phyloP scores from a whole-genome alignment of 1,140 invertebrate genomes.

The Pseudomyrmex cubaensis region DNA sequence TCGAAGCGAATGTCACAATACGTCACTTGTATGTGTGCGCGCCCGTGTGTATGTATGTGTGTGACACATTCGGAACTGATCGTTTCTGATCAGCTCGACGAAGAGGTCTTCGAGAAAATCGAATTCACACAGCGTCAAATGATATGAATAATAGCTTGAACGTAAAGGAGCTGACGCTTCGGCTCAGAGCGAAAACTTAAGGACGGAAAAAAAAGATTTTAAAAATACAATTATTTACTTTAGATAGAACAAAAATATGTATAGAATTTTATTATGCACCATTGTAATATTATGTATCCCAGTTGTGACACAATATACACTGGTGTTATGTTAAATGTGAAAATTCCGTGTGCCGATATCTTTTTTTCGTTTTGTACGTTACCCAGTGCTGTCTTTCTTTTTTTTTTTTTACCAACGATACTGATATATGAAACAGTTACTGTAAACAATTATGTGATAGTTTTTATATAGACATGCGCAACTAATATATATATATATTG shows the following conservation, averaged over 20 bases:
- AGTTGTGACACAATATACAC: slow-evolving; percentile 85
- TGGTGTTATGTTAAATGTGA: slow-evolving; percentile 86
- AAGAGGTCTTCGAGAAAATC: no score
- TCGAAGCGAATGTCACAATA: slow-evolving; percentile 67
- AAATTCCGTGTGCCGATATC: slow-evolving; percentile 68
- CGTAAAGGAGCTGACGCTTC: slow-evolving; percentile 56
- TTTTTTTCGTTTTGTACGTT: slow-evolving; percentile 44
- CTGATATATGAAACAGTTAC: no score
- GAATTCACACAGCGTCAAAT: no score
- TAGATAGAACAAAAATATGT: slow-evolving; percentile 84
- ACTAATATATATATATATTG: no score
- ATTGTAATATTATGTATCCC: slow-evolving; percentile 85
- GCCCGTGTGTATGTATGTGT: no score
- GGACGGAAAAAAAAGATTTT: slow-evolving; percentile 75
- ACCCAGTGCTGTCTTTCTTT: slow-evolving; percentile 34
- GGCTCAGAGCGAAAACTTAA: slow-evolving; percentile 78
- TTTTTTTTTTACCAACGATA: no score
- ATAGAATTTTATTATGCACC: slow-evolving; percentile 86
- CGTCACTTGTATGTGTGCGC: no score
- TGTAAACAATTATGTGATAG: no score
- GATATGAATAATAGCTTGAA: not conserved
- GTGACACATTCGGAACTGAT: no score
- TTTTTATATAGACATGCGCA: no score
- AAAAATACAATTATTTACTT: slow-evolving; percentile 83
- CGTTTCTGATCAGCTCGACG: no score